A percentile compares a stretch with the other conserved stretches of the same genome.
phyloP scores from a whole-genome alignment of 2,113 vertebrate genomes.

The Ginglymostoma cirratum region DNA sequence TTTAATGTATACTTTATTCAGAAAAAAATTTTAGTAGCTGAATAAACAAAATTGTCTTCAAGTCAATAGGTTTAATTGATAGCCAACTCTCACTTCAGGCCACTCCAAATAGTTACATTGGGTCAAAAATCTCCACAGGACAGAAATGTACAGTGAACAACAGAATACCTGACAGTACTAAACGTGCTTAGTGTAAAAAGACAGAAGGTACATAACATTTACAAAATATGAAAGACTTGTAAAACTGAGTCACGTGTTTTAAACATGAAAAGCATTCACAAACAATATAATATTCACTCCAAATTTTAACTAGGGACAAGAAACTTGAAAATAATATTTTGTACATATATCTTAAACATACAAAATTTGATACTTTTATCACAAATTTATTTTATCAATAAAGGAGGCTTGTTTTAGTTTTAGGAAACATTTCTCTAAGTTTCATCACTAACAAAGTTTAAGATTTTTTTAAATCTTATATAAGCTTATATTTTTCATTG shows the following conservation, averaged over 20 bases:
- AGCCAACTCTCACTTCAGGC: not conserved
- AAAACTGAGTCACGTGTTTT: not conserved
- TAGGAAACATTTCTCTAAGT: not conserved
- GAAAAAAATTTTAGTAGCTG: not conserved
- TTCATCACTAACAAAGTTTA: not conserved
- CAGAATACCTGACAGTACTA: not conserved
- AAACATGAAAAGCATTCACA: not conserved
- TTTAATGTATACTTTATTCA: constrained; percentile 33
- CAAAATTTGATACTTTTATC: not conserved
- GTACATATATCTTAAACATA: not conserved
- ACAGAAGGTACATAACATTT: not conserved
- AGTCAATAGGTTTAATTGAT: constrained; percentile 9
- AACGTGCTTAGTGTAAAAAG: not conserved
- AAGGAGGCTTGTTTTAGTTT: not conserved
- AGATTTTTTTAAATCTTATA: not conserved
- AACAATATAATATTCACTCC: not conserved
- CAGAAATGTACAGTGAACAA: not conserved
- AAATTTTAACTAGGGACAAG: constrained; percentile 13
- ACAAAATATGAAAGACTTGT: not conserved
- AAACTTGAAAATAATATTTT: not conserved
- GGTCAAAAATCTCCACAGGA: constrained; percentile 17
- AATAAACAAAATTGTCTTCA: constrained; percentile 7
- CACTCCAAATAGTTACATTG: not conserved
- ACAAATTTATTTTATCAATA: constrained; percentile 20
- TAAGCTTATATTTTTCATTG: constrained; percentile 30